These are phyloP conservation scores for Decapterus maruadsi DNA, from an alignment of 2,797 vertebrate species.

Conservation along the genomic window DNA sequence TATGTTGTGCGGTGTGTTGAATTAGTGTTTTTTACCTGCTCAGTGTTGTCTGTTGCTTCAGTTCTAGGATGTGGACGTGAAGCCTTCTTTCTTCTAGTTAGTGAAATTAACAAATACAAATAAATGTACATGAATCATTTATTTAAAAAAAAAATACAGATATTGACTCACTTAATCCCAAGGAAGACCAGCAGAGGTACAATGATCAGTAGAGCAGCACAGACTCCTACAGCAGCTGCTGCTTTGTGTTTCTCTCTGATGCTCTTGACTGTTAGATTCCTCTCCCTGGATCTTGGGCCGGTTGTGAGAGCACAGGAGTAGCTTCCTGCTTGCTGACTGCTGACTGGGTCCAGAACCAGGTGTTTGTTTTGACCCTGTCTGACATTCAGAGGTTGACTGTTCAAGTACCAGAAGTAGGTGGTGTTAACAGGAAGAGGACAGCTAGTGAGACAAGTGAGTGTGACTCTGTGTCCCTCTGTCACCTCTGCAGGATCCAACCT, in stretches of 20 bases:
- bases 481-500: constrained; percentile 16
- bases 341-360: constrained; percentile 36
- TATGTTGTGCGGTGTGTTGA: background rate
- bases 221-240: background rate
- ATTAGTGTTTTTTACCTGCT: constrained; percentile 24
- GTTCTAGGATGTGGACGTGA: background rate
- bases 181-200: rapidly evolving
- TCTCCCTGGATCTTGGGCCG: rapidly evolving
- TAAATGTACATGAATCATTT: no score
- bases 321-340: constrained; percentile 39
- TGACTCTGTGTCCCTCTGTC: constrained; percentile 54
- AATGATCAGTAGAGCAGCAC: background rate
- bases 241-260: no score
- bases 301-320: constrained; percentile 37
- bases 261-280: constrained; percentile 38
- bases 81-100: constrained; percentile 19
- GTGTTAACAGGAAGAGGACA: constrained; percentile 48
- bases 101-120: background rate
- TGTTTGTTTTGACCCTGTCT: constrained; percentile 12
- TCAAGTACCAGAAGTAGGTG: constrained; percentile 44
- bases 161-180: constrained; percentile 5
- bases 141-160: background rate
- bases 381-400: constrained; percentile 15
- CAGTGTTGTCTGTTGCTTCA: background rate
- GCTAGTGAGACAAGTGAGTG: constrained; percentile 55